phyloP scores from a whole-genome alignment of 2,888 invertebrate species.

The Artemia sinica region DNA sequence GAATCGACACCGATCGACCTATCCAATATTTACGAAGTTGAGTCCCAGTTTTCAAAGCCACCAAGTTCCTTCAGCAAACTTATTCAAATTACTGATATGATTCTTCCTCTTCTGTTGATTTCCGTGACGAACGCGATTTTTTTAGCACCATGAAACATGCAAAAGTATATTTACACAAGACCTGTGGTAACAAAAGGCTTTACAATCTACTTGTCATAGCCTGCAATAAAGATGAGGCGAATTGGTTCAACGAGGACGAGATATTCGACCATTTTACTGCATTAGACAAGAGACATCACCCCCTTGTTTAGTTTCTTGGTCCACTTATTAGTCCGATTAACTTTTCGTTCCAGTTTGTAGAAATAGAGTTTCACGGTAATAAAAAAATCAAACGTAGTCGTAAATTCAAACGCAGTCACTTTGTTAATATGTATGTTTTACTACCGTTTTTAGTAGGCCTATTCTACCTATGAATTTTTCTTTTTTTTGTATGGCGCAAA shows the following conservation, averaged over 20 bases:
- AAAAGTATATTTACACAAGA: background rate
- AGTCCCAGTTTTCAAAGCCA: background rate
- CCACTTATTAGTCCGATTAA: no score
- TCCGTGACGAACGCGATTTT: slow-evolving; percentile 7
- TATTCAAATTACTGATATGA: background rate
- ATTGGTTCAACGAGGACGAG: background rate
- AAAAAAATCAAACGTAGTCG: no score
- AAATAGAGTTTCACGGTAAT: no score
- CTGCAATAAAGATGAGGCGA: slow-evolving; percentile 6
- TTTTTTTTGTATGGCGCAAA: no score
- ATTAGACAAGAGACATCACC: background rate
- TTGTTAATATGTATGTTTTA: no score
- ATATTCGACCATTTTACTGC: background rate
- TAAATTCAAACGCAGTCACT: no score
- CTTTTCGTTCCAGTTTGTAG: no score
- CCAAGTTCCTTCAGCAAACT: slow-evolving; percentile 1
- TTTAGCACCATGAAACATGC: slow-evolving; percentile 1
- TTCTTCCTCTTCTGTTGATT: slow-evolving; percentile 10
- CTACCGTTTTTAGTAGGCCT: no score
- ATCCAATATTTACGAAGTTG: background rate
- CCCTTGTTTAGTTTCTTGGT: background rate
- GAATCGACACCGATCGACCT: background rate
- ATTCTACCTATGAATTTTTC: no score
- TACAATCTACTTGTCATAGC: background rate
- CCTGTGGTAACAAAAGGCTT: background rate